Evolutionary conservation across 2,888 invertebrate species (phyloP), one percentile per base, ranked within the genome.

Genomic region (Schrankia costaestrigalis): DNA sequence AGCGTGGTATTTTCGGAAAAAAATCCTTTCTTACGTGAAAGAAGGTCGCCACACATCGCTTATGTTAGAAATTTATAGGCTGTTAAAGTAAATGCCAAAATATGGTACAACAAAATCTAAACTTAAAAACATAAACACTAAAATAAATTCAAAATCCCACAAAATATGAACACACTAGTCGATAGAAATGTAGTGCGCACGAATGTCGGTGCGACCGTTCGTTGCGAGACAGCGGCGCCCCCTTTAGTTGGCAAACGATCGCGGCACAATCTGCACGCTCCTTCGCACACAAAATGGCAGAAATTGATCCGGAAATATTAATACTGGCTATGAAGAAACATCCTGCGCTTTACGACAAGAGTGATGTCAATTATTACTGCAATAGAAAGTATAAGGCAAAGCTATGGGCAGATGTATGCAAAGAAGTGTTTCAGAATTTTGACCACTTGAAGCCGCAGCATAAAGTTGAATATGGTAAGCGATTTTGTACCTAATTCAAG

Each of bases 341-440:
- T 0, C 70, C 71, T 0, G 60, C 64, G 2, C 38, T 79, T 28
- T 78, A 75, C 44, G 63, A 68, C 28, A 73, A 63, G 27, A 61
- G 57, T 7, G 66, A 74, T 25, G 42, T 63, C 0, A 55, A 57
- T 26, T 71, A 72, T 36, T 65, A 61, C 24, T 61, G 56, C 31
- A 63, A 70, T 34, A 67, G 64, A 28, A 68, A 63, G 33, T 50
- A 62, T 15, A 78, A 71, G 34, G 45, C 65, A 7, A 58, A 58
- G 27, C 36, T 75, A 34, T 79, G 78, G 78, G 52, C 51, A 5
- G 74, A 72, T 10, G 62, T 75, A 7, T 67, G 71, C 36, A 50
- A 49, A 27, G 76, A 76, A 24, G 63, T 78, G n/a, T 55, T 56
- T 23, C 35, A 50, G 2, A 55, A 56, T 30, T 78, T 71, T 71